Evolutionary conservation across 2,113 vertebrate genomes (phyloP).

Genomic region (Rhinolophus ferrumequinum): DNA sequence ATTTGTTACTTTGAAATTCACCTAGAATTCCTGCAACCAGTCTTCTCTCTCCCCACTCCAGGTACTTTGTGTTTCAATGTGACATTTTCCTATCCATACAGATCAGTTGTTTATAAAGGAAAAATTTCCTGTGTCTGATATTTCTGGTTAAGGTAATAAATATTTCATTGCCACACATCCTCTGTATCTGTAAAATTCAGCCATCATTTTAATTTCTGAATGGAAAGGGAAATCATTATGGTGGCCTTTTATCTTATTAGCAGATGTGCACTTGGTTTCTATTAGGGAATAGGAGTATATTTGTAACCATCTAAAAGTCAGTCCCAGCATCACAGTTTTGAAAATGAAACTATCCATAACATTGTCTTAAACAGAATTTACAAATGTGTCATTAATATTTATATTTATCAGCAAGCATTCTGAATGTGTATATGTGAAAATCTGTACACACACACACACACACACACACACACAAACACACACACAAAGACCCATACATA

Average conservation of each 20-base stretch:
- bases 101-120: conserved; percentile 77
- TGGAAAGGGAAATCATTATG: background rate
- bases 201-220: conserved; percentile 51
- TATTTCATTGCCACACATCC: conserved; percentile 77
- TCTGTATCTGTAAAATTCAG: conserved; percentile 68
- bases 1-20: conserved; percentile 66
- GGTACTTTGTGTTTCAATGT: conserved; percentile 61
- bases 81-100: conserved; percentile 76
- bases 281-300: conserved; percentile 60
- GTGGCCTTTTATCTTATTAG: conserved; percentile 36
- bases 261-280: background rate
- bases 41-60: conserved; percentile 61
- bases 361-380: conserved; percentile 67
- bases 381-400: conserved; percentile 70
- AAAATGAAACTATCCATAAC: conserved; percentile 42
- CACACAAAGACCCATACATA: background rate
- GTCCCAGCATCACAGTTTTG: conserved; percentile 7
- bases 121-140: conserved; percentile 74
- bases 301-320: conserved; percentile 43
- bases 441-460: background rate
- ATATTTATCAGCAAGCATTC: conserved; percentile 68
- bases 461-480: background rate
- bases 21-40: conserved; percentile 36
- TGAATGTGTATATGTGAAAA: conserved; percentile 41
- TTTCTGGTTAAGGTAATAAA: conserved; percentile 79